Conservation (phyloP, 2,888 invertebrate species). For the Pseudococcus jackbeardsleyi region DNA sequence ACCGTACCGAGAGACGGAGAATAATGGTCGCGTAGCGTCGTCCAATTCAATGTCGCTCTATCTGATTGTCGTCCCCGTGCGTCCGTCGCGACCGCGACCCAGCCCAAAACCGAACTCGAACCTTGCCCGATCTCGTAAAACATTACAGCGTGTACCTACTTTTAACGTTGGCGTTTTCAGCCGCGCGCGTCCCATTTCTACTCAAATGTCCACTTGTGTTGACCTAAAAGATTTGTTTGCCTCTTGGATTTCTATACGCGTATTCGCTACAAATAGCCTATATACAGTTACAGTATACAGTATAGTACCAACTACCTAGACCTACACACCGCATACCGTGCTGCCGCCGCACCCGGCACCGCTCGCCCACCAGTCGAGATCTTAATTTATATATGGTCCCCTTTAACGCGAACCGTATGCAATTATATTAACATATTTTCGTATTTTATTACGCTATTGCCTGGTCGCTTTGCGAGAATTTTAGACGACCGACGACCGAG, state of each 20-base stretch:
- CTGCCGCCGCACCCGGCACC: background rate
- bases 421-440: constrained; percentile 48
- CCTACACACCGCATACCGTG: background rate
- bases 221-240: constrained; percentile 48
- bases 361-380: background rate
- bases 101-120: background rate
- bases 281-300: background rate
- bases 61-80: background rate
- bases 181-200: background rate
- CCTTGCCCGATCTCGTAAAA: background rate
- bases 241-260: constrained; percentile 36
- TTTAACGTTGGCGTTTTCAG: constrained; percentile 48
- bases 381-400: constrained; percentile 31
- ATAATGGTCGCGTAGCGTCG: background rate
- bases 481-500: background rate
- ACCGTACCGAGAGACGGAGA: background rate
- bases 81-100: background rate
- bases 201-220: constrained; percentile 44
- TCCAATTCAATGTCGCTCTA: background rate
- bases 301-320: background rate
- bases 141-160: background rate
- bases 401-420: constrained; percentile 36
- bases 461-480: background rate
- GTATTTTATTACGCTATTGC: constrained; percentile 20
- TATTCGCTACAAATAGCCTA: background rate